phyloP scores from a whole-genome alignment of 2,888 invertebrate genomes.

The Limnephilus lunatus region DNA sequence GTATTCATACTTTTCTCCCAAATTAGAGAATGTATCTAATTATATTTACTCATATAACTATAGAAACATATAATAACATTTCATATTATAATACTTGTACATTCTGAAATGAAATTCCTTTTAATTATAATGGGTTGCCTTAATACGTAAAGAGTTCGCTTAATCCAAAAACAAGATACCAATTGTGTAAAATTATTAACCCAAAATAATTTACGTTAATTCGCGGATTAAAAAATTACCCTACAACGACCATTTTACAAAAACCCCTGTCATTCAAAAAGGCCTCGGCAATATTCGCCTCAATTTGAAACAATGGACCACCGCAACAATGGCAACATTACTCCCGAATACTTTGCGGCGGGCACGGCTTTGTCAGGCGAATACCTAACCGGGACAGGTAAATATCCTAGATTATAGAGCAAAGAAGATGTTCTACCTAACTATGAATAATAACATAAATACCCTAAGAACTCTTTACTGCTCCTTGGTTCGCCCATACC shows the following conservation, averaged over 20 bases:
- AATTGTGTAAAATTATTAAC: background rate
- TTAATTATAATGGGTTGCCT: no score
- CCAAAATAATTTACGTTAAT: background rate
- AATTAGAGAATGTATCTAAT: no score
- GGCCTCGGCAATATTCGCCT: background rate
- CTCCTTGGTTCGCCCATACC: no score
- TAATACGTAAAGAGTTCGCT: background rate
- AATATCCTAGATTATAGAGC: background rate
- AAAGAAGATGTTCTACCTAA: background rate
- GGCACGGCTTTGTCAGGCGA: background rate
- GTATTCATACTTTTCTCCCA: no score
- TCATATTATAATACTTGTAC: no score
- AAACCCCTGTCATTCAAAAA: background rate
- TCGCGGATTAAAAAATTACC: background rate
- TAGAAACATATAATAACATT: no score
- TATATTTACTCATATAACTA: no score
- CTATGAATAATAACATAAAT: background rate
- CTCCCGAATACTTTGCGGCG: conserved; percentile 26
- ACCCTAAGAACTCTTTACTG: no score
- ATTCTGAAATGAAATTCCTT: no score
- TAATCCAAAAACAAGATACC: background rate
- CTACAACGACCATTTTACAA: background rate
- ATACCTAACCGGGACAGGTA: background rate
- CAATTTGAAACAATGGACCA: conserved; percentile 10
- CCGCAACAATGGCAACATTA: conserved; percentile 31